Base-by-base conservation (phyloP, 2,113 vertebrate species). In the Rynchops niger region DNA sequence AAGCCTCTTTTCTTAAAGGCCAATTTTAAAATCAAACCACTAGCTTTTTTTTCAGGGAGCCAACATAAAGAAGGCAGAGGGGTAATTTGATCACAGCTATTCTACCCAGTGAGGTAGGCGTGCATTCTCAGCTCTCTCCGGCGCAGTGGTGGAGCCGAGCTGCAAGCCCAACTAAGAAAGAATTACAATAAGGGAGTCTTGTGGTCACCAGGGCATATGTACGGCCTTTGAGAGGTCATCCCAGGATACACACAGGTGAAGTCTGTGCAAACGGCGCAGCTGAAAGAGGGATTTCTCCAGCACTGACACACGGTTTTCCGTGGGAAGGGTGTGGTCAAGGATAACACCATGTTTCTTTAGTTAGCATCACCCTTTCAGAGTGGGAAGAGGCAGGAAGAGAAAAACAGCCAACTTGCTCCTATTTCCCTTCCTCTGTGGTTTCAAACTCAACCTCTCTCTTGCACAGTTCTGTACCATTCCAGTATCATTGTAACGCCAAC, bases 141-240 rank as follows among this genome's bases (percentile, higher is more conserved):
- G 70, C 0, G 1, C 36, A 45, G 56, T 1, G 34, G 61, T 22
- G 36, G 27, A 73, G 79, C 25, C 0, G 2, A 73, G 38, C 53
- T 81, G n/a, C 63, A 42, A 77, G 38, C 8, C 19, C 59, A 61
- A 15, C 43, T 34, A 12, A 34, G 71, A n/a, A 86, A 55, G 21
- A 86, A 56, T 45, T 47, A 20, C 42, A 90, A 6, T 62, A 34
- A 49, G 25, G 14, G 32, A 69, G 56, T 42, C 62, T 32, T 53
- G 82, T 88, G 88, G 79, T 79, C 91, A 85, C 27, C 25, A 36
- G 65, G 55, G 50, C 23, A 49, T 2, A 29, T 27, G 53, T 9
- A 53, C 42, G 32, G 69, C 40, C 73, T 32, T 30, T 9, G 62
- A 45, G 45, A 90, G 94, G 93, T 94, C 84, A 95, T 52, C 45